These are phyloP conservation scores for Riptortus pedestris DNA, from an alignment of 1,140 invertebrate genomes.

Conservation along the genomic window DNA sequence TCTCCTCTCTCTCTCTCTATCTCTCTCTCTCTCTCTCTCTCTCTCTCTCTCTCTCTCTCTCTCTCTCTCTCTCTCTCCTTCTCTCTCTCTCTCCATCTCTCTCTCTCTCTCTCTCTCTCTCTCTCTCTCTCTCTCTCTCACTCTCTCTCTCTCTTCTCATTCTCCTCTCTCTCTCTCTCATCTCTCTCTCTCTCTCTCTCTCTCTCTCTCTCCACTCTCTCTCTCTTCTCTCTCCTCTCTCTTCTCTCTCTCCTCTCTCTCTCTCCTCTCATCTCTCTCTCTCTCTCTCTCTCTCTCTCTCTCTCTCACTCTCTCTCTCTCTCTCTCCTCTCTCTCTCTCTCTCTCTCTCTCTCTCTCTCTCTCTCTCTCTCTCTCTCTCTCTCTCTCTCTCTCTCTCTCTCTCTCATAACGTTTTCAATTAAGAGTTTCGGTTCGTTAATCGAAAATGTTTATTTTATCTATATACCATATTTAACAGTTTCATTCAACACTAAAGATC, in stretches of 20 bases:
- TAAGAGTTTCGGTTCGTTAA: no score
- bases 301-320: neutral
- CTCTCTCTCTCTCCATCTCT: conserved; percentile 4
- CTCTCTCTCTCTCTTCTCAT: neutral
- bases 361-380: conserved; percentile 1
- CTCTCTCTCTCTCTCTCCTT: conserved; percentile 6
- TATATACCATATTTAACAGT: no score
- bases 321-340: neutral
- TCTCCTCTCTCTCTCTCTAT: neutral
- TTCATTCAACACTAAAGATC: no score
- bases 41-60: neutral
- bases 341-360: neutral
- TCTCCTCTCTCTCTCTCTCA: conserved; percentile 6
- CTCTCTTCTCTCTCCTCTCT: conserved; percentile 4
- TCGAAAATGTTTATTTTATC: no score
- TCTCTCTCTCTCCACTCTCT: conserved; percentile 8
- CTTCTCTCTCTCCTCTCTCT: conserved; percentile 2
- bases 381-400: neutral
- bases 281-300: neutral
- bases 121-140: neutral
- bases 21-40: conserved; percentile 11
- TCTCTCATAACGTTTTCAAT: no score
- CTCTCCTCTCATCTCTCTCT: conserved; percentile 12
- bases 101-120: conserved; percentile 19
- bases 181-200: conserved; percentile 10